Evolutionary conservation across 2,797 vertebrate genomes (phyloP), one percentile per base, ranked within the genome.

Genomic region (Acropternis orthonyx): DNA sequence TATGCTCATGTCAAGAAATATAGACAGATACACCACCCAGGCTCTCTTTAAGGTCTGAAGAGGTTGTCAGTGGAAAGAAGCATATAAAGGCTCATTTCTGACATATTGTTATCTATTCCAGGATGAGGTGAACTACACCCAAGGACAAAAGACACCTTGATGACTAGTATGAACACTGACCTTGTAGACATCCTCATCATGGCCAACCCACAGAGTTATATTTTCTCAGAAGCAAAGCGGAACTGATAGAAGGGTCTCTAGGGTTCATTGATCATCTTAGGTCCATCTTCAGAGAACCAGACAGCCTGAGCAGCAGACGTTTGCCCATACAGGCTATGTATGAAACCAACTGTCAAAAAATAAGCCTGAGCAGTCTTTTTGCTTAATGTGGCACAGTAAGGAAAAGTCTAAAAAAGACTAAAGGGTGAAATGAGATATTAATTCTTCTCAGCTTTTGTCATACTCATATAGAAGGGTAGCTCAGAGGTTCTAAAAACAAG

Each of bases 171-270:
- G 37, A 79, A 48, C 27, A 58, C 22, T 61, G 24, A 54, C 59
- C 14, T 67, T 52, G 13, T 10, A 65, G 26, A 43, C 5, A 46
- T 52, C 16, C 13, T 93, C 5, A 7, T 69, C 43, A 59, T 12
- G 69, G 44, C 6, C n/a, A 83, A 37, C 8, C 10, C 17, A 22
- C 0, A 0, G 36, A 83, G 23, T 36, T 20, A 19, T 18, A 41
- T 67, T 67, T 94, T 74, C 43, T 67, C 34, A 54, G 24, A 88
- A 59, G 32, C 1, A 7, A 62, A 74, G 12, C n/a, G 49, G n/a
- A 84, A 81, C 14, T 34, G 52, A 81, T 16, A 27, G 27, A 75
- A 68, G 4, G 26, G 14, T 72, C 61, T 48, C 28, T 44, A 13
- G 16, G 15, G 1, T 56, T 86, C 37, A 18, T 15, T 49, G 49